Conservation (phyloP, 2,888 invertebrate species). For the Cepaea hortensis region DNA sequence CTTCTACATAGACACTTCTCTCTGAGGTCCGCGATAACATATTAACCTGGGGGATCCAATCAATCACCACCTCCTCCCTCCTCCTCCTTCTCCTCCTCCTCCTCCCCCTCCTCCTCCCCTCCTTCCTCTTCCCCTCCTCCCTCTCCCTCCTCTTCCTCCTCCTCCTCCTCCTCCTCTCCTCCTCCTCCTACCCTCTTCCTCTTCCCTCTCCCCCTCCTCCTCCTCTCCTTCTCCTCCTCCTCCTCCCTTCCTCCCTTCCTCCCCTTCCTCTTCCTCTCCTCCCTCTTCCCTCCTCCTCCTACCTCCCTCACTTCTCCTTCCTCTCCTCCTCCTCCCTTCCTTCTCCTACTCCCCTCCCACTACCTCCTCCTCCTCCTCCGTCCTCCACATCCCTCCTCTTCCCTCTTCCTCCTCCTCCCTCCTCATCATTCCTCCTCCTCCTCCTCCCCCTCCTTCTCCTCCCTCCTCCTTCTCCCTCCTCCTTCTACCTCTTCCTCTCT, state of each 20-base stretch:
- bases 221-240: background rate
- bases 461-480: background rate
- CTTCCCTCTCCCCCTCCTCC: background rate
- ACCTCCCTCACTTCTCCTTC: too few relatives aligned
- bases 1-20: too few relatives aligned
- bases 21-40: too few relatives aligned
- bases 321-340: background rate
- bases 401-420: too few relatives aligned
- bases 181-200: too few relatives aligned
- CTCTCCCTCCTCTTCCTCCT: constrained; percentile 3
- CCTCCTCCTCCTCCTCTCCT: background rate
- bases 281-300: too few relatives aligned
- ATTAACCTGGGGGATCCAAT: too few relatives aligned
- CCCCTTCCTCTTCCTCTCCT: background rate
- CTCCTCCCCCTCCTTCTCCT: too few relatives aligned
- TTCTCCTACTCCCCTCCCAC: background rate
- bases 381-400: too few relatives aligned
- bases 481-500: too few relatives aligned
- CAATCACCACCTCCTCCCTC: too few relatives aligned
- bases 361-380: background rate
- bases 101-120: background rate
- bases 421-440: background rate
- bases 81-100: background rate
- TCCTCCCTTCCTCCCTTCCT: constrained; percentile 7
- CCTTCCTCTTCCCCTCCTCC: constrained; percentile 2